Conservation (phyloP, 2,888 invertebrate species). For the Tenthredo mesomela region DNA sequence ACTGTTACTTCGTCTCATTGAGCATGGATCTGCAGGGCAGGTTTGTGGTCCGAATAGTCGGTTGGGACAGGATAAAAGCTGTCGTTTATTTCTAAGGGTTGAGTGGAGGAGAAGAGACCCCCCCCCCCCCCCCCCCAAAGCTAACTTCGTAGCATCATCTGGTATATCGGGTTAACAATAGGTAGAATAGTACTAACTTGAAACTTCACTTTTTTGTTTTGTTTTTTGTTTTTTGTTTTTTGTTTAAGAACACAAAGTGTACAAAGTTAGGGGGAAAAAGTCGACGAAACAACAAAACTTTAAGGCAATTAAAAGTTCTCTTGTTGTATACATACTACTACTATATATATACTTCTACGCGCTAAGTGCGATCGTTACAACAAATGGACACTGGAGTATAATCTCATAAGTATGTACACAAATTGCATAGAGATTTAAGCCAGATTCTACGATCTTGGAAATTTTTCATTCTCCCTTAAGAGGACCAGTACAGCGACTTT, state of each 20-base stretch:
- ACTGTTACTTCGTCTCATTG: not conserved
- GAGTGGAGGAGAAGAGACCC: not conserved
- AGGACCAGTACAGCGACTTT: too few relatives aligned
- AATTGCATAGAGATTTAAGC: not conserved
- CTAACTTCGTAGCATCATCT: constrained; percentile 16
- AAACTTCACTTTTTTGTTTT: not conserved
- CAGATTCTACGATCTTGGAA: not conserved
- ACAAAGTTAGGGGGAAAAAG: not conserved
- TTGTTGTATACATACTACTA: not conserved
- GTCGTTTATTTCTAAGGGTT: constrained; percentile 7
- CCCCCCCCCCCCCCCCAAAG: too few relatives aligned
- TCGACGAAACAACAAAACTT: constrained; percentile 17
- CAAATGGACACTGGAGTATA: not conserved
- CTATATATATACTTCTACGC: not conserved
- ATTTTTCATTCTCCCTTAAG: not conserved
- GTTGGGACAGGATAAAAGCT: constrained; percentile 7
- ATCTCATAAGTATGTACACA: constrained; percentile 18
- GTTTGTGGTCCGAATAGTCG: not conserved
- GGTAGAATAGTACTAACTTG: constrained; percentile 9
- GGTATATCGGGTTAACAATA: constrained; percentile 17
- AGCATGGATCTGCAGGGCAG: not conserved
- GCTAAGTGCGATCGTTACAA: constrained; percentile 27
- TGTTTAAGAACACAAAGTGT: not conserved
- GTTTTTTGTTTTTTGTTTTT: not conserved
- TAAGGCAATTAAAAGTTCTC: constrained; percentile 28